Base-by-base conservation (phyloP, 2,797 vertebrate genomes). In the Acrossocheilus wenchowensis region DNA sequence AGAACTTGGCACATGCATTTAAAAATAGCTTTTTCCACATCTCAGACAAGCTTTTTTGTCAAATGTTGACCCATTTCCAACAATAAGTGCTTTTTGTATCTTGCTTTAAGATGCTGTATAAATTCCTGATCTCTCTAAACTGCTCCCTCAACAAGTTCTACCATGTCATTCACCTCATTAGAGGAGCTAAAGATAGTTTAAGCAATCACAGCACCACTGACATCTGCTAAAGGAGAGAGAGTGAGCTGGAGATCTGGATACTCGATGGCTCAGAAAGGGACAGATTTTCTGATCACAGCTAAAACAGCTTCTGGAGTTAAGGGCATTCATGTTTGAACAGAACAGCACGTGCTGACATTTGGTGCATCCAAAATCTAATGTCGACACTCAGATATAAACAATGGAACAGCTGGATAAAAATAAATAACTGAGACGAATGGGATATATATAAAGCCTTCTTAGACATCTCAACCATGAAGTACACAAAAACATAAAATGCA, bases 121-220 rank as follows among this genome's bases (percentile, higher is more conserved):
- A 39, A 68, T 78, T 66, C 82, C 57, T 6, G 71, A 48, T 75
- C 43, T n/a, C 60, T 43, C 5, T 85, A 60, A 86, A 64, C n/a
- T 64, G 30, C 69, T 54, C 45, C 39, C 57, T 74, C 71, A 54
- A 43, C 66, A 69, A 48, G 43, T 66, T 86, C 85, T 54, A 66
- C 21, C 60, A 52, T 86, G 80, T 82, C 79, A 54, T 50, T 81
- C 85, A 82, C 57, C 57, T 82, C 78, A 86, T 86, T 74, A 86
- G 43, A 52, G 30, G 21, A 68, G 69, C 85, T 82, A 82, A 86
- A 86, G 48, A 82, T 75, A 75, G 60, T 41, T 82, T 82, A 39
- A 26, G 77, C 54, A 26, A 78, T 54, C 80, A 41, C 80, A 69
- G 64, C 80, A 71, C 30, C 48, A 36, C 48, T 57, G 30, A 78